Base-by-base conservation (phyloP, 2,888 invertebrate species). In the Aplocera efformata region DNA sequence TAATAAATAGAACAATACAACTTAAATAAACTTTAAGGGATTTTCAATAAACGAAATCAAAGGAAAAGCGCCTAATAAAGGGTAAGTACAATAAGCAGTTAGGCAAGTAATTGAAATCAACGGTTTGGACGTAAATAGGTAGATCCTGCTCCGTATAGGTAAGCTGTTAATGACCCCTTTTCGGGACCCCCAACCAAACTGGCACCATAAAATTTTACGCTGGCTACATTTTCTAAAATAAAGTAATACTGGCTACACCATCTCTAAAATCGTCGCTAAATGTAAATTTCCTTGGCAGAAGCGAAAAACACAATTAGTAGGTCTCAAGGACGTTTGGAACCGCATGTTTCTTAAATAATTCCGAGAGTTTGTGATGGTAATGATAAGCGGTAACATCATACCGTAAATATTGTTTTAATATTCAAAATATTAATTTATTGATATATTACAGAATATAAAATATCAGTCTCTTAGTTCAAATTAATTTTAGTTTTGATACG, bases 181-280 rank as follows among this genome's bases (percentile, higher is more conserved):
- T 45, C 47, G 57, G 55, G 56, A 58, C 68, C 67, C 65, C 63
- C 63, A 66, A 63, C 64, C 63, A 73, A 80, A 72, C 67, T 74
- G 67, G 60, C 50, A 48, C 53, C 65, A 74, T 84, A 79, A 80
- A 81, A 81, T 82, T 81, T 81, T 79, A 83, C 69, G 73, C 58
- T 63, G 72, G 72, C 70, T 75, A 77, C 72, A 77, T 76, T 81
- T 75, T 72, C 68, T 72, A 71, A 75, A 79, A 79, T 80, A 77
- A 77, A 75, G 72, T 68, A 67, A 72, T 72, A 67, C 59, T 55
- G 46, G 50, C 56, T 17, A 17, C 13, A 17, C 13, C 13, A 5
- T 17, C 13, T 5, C 13, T 3, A 3, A 17, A 17, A 17, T n/a
- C n/a, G 13, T 17, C 13, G 5, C 13, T 5, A 17, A 17, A 17